Percentiles rank a stretch among this genome's conserved stretches.
Evolutionary conservation across 1,140 invertebrate genomes (phyloP).

Genomic region (Drosophila novamexicana): DNA sequence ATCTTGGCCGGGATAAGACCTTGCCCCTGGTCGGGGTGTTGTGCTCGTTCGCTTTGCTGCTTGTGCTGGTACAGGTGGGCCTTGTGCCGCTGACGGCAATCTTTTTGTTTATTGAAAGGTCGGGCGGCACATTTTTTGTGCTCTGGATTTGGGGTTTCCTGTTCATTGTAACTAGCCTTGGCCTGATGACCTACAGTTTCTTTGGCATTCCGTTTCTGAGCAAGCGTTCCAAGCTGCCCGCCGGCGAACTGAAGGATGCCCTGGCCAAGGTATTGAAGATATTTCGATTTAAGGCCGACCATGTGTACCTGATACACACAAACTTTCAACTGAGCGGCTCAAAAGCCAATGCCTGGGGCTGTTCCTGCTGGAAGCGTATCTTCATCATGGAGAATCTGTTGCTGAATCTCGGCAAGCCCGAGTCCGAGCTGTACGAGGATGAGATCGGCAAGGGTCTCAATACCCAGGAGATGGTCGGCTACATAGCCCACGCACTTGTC

Average conservation of each 20-base stretch:
- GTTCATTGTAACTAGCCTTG: not conserved
- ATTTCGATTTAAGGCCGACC: constrained; percentile 15
- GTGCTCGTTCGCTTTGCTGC: constrained; percentile 32
- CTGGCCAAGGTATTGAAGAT: not conserved
- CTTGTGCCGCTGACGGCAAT: constrained; percentile 49
- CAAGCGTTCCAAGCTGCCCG: not conserved
- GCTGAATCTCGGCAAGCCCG: constrained; percentile 20
- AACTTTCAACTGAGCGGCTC: constrained; percentile 1
- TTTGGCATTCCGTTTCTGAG: constrained; percentile 48
- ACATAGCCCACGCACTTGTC: constrained; percentile 52
- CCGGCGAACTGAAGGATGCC: not conserved
- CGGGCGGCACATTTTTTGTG: constrained; percentile 4
- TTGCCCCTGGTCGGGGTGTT: constrained; percentile 49
- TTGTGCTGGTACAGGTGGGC: constrained; percentile 47
- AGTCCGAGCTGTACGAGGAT: constrained; percentile 9
- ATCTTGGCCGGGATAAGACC: constrained; percentile 2
- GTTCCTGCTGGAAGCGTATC: constrained; percentile 32
- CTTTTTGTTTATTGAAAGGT: constrained; percentile 28
- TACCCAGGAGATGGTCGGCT: constrained; percentile 33
- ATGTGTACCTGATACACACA: constrained; percentile 32
- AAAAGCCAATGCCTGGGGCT: constrained; percentile 37
- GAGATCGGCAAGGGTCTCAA: constrained; percentile 40
- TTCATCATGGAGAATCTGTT: constrained; percentile 45
- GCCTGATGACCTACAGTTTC: not conserved
- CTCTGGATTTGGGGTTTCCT: constrained; percentile 35